Base-by-base conservation (phyloP, 2,113 vertebrate species). In the Triplophysa rosa region DNA sequence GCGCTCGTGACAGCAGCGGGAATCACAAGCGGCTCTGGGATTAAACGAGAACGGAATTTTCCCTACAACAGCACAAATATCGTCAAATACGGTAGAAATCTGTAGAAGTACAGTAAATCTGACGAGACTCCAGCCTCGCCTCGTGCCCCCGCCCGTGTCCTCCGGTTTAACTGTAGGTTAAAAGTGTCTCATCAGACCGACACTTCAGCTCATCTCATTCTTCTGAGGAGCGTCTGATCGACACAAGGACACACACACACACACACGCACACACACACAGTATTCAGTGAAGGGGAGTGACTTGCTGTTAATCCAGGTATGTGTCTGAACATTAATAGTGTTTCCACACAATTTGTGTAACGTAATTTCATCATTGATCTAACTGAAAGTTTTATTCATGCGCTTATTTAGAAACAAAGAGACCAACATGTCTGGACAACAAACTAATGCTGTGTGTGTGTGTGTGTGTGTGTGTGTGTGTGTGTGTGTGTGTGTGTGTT, bases 101-200 rank as follows among this genome's bases (percentile, higher is more conserved):
- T 1, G 71, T 29, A 47, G 12, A 62, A 47, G 12, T 19, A 26
- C 37, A 26, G 58, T 47, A 4, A 4, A 47, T 62, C 19, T 19
- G 11, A 2, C 4, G 26, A 42, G 19, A 21, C 52, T 29, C 33
- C 29, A 33, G 5, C 24, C 12, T 29, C 45, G 40, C 16, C 71
- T 21, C 58, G 71, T 58, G 71, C 71, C 71, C 71, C 37, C 37
- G 68, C 68, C 49, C 68, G 49, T 19, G 67, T 11, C 42, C 67
- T 3, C 70, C 71, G 66, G 24, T 52, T 56, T 9, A 42, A 69
- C 52, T 62, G 68, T 78, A 40, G 47, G 33, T 8, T 37, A 73
- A 37, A 42, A 17, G 47, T 29, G 33, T 23, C 42, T 54, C 67
- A 21, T 61, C 10, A 33, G 68, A 40, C 68, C 19, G 47, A 58